A percentile compares a stretch with the other conserved stretches of the same genome.
Evolutionary conservation across 2,113 vertebrate genomes (phyloP).

Genomic region (Carassius auratus): DNA sequence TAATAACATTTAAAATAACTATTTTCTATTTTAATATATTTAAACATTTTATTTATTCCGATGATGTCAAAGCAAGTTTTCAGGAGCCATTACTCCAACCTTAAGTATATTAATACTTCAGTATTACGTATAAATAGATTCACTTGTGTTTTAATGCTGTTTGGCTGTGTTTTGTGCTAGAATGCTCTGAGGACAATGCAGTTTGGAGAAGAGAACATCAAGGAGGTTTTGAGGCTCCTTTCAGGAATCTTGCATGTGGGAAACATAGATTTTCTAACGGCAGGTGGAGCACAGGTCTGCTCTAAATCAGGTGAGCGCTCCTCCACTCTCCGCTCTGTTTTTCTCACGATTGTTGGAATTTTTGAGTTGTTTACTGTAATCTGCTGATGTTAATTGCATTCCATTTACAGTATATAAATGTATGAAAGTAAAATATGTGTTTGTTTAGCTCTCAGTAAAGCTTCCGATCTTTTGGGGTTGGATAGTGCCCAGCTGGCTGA

Average conservation of each 20-base stretch:
- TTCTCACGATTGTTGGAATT: neutral
- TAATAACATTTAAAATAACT: no score
- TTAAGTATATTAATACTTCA: no score
- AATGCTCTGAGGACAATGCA: conserved; percentile 92
- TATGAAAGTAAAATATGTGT: conserved; percentile 28
- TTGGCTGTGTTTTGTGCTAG: conserved; percentile 68
- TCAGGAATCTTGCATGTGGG: conserved; percentile 90
- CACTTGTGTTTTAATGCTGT: neutral
- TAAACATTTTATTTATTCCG: no score
- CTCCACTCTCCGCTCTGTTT: neutral
- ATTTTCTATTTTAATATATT: no score
- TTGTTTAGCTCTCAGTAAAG: conserved; percentile 81
- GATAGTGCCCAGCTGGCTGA: conserved; percentile 88
- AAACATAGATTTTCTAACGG: conserved; percentile 94
- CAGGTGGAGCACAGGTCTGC: conserved; percentile 92
- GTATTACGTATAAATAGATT: conserved; percentile 5
- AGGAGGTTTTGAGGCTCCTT: conserved; percentile 87
- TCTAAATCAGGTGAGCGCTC: conserved; percentile 86
- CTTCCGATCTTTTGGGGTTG: conserved; percentile 90
- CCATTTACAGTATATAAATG: neutral
- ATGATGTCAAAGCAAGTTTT: no score
- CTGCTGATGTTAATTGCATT: neutral
- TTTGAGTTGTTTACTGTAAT: neutral
- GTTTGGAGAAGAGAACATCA: conserved; percentile 87
- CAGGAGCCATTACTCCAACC: neutral